Evolutionary conservation across 1,140 invertebrate species (phyloP), one percentile per base, ranked within the genome.

Genomic region (Lerema accius): DNA sequence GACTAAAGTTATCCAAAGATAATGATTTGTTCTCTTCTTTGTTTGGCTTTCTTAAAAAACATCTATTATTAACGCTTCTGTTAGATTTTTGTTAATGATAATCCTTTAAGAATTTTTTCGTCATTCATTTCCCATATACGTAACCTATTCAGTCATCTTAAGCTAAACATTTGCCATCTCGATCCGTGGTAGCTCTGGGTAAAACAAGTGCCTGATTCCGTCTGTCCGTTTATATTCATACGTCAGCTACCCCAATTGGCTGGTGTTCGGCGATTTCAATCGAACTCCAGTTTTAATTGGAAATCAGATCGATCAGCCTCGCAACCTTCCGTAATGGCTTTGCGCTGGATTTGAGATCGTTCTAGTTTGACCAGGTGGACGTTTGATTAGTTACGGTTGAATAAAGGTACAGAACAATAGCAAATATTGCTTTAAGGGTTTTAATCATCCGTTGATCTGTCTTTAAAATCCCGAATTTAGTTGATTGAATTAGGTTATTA

Each of bases 201-300:
- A 6, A 23, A 53, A 39, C 37, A 55, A 55, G 37, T 42, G 7
- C 19, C 15, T 5, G 11, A 55, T 3, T 28, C 37, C 9, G 19
- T 42, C 14, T 13, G 13, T 43, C 19, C 19, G 19, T 15, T 43
- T 55, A 13, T 55, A 55, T 42, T 55, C 50, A 55, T 55, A 42
- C 51, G 51, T 55, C 50, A 53, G 37, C 35, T 40, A 53, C 37
- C 50, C 50, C 17, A 53, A 40, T 40, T 53, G 50, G 14, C 11
- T 7, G 11, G 35, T 16, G 10, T 53, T 49, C 14, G 26, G 23
- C 10, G 50, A 53, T 53, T 53, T 14, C 15, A 42, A 43, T 55
- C 51, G 23, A 26, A 28, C 13, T 56, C 53, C 5, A 14, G 39
- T 56, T 56, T 37, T 56, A 56, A 56, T 56, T 56, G 40, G 43